These are phyloP conservation scores for Phodopus roborovskii DNA, from an alignment of 2,113 vertebrate species.

Conservation along the genomic window DNA sequence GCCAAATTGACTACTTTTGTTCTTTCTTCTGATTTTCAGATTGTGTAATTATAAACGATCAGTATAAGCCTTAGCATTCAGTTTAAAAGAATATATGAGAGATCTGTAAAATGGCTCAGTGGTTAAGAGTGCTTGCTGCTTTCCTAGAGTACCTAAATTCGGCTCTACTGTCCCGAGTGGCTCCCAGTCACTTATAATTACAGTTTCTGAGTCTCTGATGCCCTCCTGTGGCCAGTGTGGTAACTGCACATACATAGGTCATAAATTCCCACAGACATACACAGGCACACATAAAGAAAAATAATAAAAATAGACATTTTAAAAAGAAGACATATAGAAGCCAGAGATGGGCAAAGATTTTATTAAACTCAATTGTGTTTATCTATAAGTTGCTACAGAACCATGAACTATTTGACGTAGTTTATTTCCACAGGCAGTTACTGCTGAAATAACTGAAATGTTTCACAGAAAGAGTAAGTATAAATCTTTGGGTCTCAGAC, in stretches of 20 bases:
- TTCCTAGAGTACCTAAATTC: not conserved
- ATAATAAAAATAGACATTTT: not conserved
- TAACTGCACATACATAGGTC: not conserved
- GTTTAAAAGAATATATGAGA: not conserved
- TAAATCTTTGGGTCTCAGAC: conserved; percentile 20
- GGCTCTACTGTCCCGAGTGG: too few relatives aligned
- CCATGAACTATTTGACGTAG: not conserved
- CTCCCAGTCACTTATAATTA: not conserved
- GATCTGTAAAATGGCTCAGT: not conserved
- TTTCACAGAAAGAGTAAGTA: not conserved
- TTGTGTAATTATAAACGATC: not conserved
- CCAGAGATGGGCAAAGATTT: too few relatives aligned
- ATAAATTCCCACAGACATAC: not conserved
- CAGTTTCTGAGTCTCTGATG: not conserved
- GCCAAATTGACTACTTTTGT: not conserved
- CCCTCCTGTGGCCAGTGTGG: not conserved
- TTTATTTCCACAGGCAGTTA: conserved; percentile 34
- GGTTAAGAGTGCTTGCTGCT: not conserved
- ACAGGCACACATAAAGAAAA: not conserved
- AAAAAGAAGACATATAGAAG: not conserved
- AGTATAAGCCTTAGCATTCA: conserved; percentile 22
- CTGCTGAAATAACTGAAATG: not conserved
- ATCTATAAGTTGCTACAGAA: not conserved
- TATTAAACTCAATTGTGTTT: not conserved
- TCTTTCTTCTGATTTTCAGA: conserved; percentile 45